Percentiles rank a stretch among this genome's conserved stretches.
Evolutionary conservation across 64 coral and sea anemone species (phyloP).

Genomic region (Pocillopora damicornis): DNA sequence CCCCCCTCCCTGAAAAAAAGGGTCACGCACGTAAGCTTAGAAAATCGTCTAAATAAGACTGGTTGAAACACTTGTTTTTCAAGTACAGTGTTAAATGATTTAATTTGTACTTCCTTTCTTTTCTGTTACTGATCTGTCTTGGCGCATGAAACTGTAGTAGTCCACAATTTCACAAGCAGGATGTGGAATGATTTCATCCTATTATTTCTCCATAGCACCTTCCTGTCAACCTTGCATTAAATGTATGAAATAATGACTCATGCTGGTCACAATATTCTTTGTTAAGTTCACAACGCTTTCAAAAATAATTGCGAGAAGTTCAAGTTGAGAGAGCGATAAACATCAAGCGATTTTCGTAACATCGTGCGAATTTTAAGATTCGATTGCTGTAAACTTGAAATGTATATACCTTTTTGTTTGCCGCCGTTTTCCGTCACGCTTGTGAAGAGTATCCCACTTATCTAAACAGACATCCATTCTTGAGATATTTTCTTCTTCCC

Average conservation of each 20-base stretch:
- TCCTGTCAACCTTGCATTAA: neutral
- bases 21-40: too few species aligned
- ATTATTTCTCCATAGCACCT: neutral
- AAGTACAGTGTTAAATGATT: neutral
- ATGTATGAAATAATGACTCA: neutral
- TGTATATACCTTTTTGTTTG: too few species aligned
- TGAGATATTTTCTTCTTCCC: neutral
- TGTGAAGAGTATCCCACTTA: neutral
- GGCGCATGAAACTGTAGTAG: neutral
- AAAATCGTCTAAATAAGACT: neutral
- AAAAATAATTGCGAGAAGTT: too few species aligned
- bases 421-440: too few species aligned
- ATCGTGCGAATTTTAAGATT: too few species aligned
- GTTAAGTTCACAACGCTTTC: too few species aligned
- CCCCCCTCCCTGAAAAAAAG: too few species aligned
- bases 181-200: neutral
- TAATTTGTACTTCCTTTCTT: neutral
- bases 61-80: neutral
- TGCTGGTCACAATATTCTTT: neutral
- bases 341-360: too few species aligned
- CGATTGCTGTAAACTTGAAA: too few species aligned
- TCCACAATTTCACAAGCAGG: neutral
- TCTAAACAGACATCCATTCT: conserved; percentile 16
- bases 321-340: too few species aligned
- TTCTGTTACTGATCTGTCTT: neutral